Conservation (phyloP, 1,140 invertebrate genomes). For the Aphelinus atriplicis region DNA sequence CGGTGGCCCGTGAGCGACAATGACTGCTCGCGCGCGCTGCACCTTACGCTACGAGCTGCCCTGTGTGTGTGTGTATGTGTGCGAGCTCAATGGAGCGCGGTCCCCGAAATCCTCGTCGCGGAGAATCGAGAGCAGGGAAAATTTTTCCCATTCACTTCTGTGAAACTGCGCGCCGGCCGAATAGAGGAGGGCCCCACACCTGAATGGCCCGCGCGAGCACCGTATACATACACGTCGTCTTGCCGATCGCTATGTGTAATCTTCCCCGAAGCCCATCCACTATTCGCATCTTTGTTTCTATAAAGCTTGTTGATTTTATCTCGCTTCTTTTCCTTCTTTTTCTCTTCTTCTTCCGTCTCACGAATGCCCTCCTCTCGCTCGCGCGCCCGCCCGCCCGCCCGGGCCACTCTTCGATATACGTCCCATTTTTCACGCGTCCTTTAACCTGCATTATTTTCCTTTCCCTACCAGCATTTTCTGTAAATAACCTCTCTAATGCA, state of each 20-base stretch:
- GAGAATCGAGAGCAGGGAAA: slow-evolving; percentile 24
- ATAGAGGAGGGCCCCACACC: slow-evolving; percentile 45
- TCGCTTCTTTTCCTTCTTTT: slow-evolving; percentile 9
- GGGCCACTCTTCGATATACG: neutral
- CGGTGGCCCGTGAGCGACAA: slow-evolving; percentile 47
- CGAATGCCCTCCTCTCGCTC: no score
- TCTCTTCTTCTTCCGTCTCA: neutral
- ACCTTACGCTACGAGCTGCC: slow-evolving; percentile 54
- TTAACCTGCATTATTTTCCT: slow-evolving; percentile 30
- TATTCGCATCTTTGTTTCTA: slow-evolving; percentile 40
- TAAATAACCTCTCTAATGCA: slow-evolving; percentile 23
- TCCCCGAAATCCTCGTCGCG: slow-evolving; percentile 29
- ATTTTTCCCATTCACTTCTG: slow-evolving; percentile 55
- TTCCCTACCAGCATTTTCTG: slow-evolving; percentile 9
- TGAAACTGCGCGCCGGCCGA: slow-evolving; percentile 27
- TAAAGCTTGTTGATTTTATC: slow-evolving; percentile 39
- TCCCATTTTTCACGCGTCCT: neutral
- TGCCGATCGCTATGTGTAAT: slow-evolving; percentile 50
- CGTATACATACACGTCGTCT: slow-evolving; percentile 46
- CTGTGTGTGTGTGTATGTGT: no score
- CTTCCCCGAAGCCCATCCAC: slow-evolving; percentile 45
- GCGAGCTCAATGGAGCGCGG: slow-evolving; percentile 30
- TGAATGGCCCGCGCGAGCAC: slow-evolving; percentile 41
- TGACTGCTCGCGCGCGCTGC: slow-evolving; percentile 42
- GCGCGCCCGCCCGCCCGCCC: no score